Evolutionary conservation across 2,797 vertebrate genomes (phyloP).

Genomic region (Dallia pectoralis): DNA sequence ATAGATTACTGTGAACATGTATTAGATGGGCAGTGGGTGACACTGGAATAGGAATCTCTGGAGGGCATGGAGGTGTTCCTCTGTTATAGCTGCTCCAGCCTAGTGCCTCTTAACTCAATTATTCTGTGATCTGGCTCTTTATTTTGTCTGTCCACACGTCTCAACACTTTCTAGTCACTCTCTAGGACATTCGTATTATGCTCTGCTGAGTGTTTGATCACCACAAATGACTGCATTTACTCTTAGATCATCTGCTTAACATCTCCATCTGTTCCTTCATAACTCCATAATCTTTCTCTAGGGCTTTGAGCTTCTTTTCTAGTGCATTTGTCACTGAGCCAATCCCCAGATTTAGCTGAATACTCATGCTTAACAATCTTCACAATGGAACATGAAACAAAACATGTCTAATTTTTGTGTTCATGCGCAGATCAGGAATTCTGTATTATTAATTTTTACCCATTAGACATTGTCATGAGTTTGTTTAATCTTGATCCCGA

Average conservation of each 20-base stretch:
- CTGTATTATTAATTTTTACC: background rate
- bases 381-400: background rate
- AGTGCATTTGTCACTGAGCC: background rate
- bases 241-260: slow-evolving; percentile 19
- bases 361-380: background rate
- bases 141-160: slow-evolving; percentile 14
- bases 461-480: slow-evolving; percentile 16
- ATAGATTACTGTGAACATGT: background rate
- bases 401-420: slow-evolving; percentile 15
- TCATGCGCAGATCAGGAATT: slow-evolving; percentile 8
- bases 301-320: background rate
- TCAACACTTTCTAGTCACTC: slow-evolving; percentile 23
- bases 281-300: background rate
- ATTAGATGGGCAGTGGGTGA: slow-evolving; percentile 19
- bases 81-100: slow-evolving; percentile 29
- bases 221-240: background rate
- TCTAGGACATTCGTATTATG: slow-evolving; percentile 7
- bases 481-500: background rate
- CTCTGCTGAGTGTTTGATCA: slow-evolving; percentile 10
- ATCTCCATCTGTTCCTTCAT: slow-evolving; percentile 17
- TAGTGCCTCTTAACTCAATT: slow-evolving; percentile 17
- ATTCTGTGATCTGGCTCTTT: slow-evolving; percentile 8
- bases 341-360: background rate
- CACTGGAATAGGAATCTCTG: slow-evolving; percentile 30
- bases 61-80: slow-evolving; percentile 35